phyloP scores from a whole-genome alignment of 2,797 vertebrate species.

The Furcifer pardalis region DNA sequence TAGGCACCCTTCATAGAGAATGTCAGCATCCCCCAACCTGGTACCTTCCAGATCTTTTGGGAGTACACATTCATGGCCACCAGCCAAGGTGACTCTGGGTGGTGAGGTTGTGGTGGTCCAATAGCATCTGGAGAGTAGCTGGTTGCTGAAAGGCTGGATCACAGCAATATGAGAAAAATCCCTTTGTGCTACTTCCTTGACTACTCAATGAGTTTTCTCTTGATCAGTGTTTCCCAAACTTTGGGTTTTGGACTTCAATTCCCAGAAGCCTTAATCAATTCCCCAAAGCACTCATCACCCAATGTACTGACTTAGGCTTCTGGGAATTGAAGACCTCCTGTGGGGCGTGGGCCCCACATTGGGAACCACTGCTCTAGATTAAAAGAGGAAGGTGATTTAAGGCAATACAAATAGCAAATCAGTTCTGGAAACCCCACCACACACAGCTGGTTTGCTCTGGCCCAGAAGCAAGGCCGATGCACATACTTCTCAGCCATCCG shows the following conservation, averaged over 20 bases:
- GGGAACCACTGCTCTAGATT: too few species aligned
- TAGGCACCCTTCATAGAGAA: neutral
- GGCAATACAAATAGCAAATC: neutral
- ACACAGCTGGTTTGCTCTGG: neutral
- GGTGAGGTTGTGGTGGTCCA: neutral
- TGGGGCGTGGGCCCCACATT: too few species aligned
- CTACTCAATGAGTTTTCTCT: slow-evolving; percentile 17
- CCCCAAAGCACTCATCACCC: too few species aligned
- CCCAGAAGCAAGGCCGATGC: neutral
- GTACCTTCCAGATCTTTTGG: neutral
- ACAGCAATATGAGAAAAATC: neutral
- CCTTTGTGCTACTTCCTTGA: neutral
- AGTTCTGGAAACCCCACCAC: neutral
- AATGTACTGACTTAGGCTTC: too few species aligned
- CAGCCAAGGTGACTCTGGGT: neutral
- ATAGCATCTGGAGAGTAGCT: neutral
- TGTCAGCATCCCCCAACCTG: neutral
- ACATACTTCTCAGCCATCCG: slow-evolving; percentile 95
- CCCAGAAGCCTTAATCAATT: too few species aligned
- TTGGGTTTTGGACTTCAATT: too few species aligned
- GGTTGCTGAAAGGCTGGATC: neutral
- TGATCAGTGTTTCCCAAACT: too few species aligned
- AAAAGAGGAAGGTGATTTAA: neutral
- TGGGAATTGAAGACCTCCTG: too few species aligned
- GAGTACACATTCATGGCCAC: neutral